These are phyloP conservation scores for Trachelipus rathkii DNA, from an alignment of 1,140 invertebrate genomes.

Conservation along the genomic window DNA sequence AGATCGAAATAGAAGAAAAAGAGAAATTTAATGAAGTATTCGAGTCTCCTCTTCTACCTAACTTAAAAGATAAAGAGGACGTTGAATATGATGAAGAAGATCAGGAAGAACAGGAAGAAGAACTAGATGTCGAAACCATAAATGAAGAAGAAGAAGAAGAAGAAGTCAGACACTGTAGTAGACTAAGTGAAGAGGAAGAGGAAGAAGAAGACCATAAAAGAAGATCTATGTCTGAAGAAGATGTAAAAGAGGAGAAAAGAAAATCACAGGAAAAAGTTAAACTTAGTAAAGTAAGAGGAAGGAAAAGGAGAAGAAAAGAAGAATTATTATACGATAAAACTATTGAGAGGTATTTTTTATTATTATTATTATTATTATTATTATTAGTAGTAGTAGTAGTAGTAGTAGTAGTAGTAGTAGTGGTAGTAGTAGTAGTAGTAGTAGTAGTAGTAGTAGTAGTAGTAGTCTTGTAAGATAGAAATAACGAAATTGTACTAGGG, in stretches of 20 bases:
- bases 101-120: conserved; percentile 17
- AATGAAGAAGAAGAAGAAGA: conserved; percentile 37
- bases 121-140: conserved; percentile 21
- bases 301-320: conserved; percentile 29
- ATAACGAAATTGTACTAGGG: no score
- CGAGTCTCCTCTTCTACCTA: not conserved
- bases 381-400: no score
- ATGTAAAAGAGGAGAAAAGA: conserved; percentile 28
- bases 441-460: no score
- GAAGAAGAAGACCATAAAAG: conserved; percentile 38
- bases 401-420: no score
- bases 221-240: not conserved
- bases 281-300: conserved; percentile 21
- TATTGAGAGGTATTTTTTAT: not conserved
- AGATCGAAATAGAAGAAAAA: conserved; percentile 5
- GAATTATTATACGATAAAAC: not conserved
- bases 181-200: conserved; percentile 45
- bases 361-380: no score
- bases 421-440: no score
- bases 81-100: not conserved
- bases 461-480: no score
- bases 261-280: conserved; percentile 18
- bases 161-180: not conserved
- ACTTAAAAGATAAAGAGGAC: conserved; percentile 2
- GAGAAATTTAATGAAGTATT: not conserved